phyloP scores from a whole-genome alignment of 64 coral and sea anemone genomes.

The Montipora efflorescens region DNA sequence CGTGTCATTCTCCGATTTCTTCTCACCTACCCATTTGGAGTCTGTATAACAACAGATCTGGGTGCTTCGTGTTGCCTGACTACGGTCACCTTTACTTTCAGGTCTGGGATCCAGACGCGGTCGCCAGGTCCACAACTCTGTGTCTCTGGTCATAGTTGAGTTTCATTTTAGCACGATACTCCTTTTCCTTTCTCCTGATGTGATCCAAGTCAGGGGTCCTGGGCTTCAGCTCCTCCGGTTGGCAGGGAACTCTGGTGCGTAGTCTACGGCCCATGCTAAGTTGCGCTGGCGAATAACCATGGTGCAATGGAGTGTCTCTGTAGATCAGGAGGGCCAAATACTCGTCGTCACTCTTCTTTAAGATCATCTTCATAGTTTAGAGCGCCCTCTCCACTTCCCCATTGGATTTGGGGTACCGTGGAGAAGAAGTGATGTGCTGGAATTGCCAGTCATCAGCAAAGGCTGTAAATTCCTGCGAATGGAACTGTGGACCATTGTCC shows the following conservation, averaged over 20 bases:
- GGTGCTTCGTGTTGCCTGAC: background rate
- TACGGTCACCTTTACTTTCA: background rate
- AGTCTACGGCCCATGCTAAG: constrained; percentile 25
- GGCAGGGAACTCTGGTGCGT: constrained; percentile 23
- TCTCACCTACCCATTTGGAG: background rate
- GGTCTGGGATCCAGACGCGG: constrained; percentile 2
- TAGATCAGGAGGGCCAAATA: constrained; percentile 36
- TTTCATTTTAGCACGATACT: background rate
- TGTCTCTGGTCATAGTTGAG: no score
- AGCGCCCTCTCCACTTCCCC: background rate
- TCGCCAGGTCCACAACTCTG: background rate
- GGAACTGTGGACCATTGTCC: no score
- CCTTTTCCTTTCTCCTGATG: background rate
- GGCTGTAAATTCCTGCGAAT: no score
- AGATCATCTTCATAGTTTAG: background rate
- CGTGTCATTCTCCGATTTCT: no score
- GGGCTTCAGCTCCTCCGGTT: background rate
- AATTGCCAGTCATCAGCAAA: constrained; percentile 17
- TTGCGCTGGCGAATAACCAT: constrained; percentile 43
- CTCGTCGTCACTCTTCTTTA: constrained; percentile 5
- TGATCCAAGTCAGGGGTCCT: background rate
- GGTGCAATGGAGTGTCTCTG: background rate
- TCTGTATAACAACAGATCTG: background rate
- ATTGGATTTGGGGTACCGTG: constrained; percentile 27
- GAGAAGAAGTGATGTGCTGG: constrained; percentile 20